Percentiles rank a stretch among this genome's conserved stretches.
Evolutionary conservation across 2,113 vertebrate species (phyloP).

Genomic region (Alectura lathami): DNA sequence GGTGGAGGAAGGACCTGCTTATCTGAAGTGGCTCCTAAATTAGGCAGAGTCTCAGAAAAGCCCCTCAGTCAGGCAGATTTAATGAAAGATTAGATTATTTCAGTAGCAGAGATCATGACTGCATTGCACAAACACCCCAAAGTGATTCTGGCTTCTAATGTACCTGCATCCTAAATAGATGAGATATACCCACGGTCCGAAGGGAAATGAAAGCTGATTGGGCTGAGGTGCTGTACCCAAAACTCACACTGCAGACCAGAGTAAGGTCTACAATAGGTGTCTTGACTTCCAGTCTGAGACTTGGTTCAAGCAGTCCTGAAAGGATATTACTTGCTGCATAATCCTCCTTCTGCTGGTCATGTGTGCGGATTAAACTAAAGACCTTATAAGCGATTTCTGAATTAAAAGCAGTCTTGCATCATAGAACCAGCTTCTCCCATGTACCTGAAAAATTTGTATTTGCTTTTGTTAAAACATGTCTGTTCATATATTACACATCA

Average conservation of each 20-base stretch:
- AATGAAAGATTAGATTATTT: not conserved
- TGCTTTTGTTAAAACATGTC: not conserved
- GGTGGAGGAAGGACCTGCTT: not conserved
- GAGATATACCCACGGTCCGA: not conserved
- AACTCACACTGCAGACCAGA: not conserved
- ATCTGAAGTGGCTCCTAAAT: constrained; percentile 5
- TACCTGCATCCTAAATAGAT: not conserved
- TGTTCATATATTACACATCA: not conserved
- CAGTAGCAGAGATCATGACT: not conserved
- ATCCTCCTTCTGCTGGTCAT: not conserved
- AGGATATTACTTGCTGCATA: not conserved
- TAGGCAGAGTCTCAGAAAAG: not conserved
- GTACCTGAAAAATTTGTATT: not conserved
- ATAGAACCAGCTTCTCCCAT: not conserved
- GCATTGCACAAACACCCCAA: not conserved
- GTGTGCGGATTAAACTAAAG: not conserved
- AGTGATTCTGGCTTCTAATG: not conserved
- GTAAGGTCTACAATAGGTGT: not conserved
- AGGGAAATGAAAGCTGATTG: not conserved
- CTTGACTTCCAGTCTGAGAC: not conserved
- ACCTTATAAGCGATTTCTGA: not conserved
- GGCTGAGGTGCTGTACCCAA: not conserved
- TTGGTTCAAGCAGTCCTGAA: not conserved
- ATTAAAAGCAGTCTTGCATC: not conserved
- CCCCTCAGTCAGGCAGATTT: not conserved